Base-by-base conservation (phyloP, 1,140 invertebrate genomes). In the Brachionus rotundiformis region DNA sequence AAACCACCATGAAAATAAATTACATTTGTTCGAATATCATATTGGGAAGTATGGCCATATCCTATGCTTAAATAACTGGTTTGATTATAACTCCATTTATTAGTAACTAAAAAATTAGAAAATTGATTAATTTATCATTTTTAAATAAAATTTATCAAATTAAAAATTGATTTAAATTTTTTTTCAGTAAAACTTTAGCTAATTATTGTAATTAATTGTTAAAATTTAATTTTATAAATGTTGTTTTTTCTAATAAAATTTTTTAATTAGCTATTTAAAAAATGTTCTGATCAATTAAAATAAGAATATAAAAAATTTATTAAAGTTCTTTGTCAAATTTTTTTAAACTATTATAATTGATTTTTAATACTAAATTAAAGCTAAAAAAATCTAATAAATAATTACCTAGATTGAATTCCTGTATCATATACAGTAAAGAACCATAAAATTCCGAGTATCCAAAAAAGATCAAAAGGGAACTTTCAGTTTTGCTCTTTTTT, bases 381-480 rank as follows among this genome's bases (percentile, higher is more conserved):
- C 0, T 13, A 44, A 75, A 39, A 41, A 44, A 49, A 27, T 75
- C 1, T 59, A 27, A 77, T n/a, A 25, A 44, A 25, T 23, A 44
- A 27, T 33, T 79, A 59, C 59, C 59, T 39, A 59, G 25, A 79
- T 79, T 79, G 13, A 29, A 63, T 79, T 79, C 76, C 33, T 79
- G 76, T n/a, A 79, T 63, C 23, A 79, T 31, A 27, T 79, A 59
- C 36, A 79, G 25, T 59, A 49, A 59, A 23, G 47, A 54, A 11
- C 76, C 76, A 39, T 79, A 79, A 25, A 59, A 54, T 33, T 79
- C 76, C 25, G 76, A 79, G 41, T 79, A 79, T 25, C 76, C 76
- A n/a, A 79, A 79, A 54, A 79, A 63, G 4, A 79, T 63, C 11
- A 59, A 33, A 11, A 73, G 23, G 3, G 68, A 79, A 10, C 25